Percentiles rank a stretch among this genome's conserved stretches.
phyloP scores from a whole-genome alignment of 1,140 invertebrate species.

The Belonocnema kinseyi region DNA sequence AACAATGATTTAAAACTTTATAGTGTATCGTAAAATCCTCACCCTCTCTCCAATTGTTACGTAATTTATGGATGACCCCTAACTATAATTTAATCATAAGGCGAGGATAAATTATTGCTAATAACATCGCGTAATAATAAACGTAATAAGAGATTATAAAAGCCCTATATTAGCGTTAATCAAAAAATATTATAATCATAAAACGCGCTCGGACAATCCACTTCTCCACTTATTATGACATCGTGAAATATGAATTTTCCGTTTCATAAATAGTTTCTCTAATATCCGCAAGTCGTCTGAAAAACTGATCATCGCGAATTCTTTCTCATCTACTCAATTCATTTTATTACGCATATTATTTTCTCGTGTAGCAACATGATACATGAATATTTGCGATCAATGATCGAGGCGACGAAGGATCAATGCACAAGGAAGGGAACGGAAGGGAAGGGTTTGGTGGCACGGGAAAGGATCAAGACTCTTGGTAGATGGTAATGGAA shows the following conservation, averaged over 20 bases:
- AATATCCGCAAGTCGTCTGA: neutral
- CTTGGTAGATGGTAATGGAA: constrained; percentile 55
- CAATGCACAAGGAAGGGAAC: constrained; percentile 35
- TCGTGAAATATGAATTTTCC: constrained; percentile 8
- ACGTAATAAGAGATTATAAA: neutral
- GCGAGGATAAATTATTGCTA: neutral
- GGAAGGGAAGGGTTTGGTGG: constrained; percentile 38
- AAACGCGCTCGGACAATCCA: neutral
- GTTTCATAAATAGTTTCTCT: neutral
- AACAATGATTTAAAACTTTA: too few relatives aligned
- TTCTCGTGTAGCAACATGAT: neutral
- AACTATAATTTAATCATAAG: too few relatives aligned
- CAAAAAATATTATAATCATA: constrained; percentile 19
- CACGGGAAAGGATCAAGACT: constrained; percentile 8
- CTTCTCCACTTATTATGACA: constrained; percentile 7
- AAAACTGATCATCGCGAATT: neutral
- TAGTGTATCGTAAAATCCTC: too few relatives aligned
- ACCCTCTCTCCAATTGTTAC: too few relatives aligned
- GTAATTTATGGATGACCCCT: too few relatives aligned
- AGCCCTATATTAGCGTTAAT: neutral
- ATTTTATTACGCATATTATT: constrained; percentile 9
- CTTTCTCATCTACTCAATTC: constrained; percentile 13
- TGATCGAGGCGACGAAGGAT: constrained; percentile 14
- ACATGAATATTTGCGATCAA: constrained; percentile 22
- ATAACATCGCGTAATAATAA: constrained; percentile 1